Evolutionary conservation across 1,140 invertebrate genomes (phyloP).

Genomic region (Hydropsyche tenuis): DNA sequence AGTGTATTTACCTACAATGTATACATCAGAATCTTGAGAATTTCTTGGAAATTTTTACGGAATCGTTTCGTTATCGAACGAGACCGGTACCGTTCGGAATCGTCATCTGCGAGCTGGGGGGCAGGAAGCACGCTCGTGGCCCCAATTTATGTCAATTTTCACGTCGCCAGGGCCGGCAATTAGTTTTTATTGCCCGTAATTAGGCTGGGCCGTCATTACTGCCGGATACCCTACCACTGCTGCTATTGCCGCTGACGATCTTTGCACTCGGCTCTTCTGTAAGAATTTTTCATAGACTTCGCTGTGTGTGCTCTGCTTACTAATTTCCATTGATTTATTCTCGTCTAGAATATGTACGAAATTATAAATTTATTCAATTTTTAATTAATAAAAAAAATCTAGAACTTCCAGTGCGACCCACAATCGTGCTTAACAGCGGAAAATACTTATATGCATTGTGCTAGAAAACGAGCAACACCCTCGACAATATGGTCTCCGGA

Average conservation of each 20-base stretch:
- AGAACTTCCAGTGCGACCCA: no score
- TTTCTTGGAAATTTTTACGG: not conserved
- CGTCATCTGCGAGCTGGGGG: not conserved
- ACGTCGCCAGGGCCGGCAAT: constrained; percentile 48
- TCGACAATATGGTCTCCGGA: constrained; percentile 42
- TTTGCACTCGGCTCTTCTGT: not conserved
- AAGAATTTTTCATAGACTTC: not conserved
- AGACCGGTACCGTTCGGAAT: no score
- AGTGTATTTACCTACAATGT: no score
- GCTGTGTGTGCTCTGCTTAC: no score
- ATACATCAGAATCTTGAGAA: no score
- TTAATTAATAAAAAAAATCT: no score
- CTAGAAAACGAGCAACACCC: constrained; percentile 34
- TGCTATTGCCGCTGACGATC: not conserved
- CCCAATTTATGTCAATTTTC: constrained; percentile 50
- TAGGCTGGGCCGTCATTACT: constrained; percentile 45
- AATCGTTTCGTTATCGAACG: no score
- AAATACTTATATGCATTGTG: constrained; percentile 31
- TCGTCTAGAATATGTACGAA: no score
- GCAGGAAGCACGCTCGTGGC: not conserved
- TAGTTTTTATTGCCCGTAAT: constrained; percentile 49
- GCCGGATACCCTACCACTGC: constrained; percentile 33
- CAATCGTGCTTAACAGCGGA: no score
- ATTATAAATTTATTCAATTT: no score
- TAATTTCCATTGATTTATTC: no score